Evolutionary conservation across 2,797 vertebrate species (phyloP).

Genomic region (Eptatretus atami): DNA sequence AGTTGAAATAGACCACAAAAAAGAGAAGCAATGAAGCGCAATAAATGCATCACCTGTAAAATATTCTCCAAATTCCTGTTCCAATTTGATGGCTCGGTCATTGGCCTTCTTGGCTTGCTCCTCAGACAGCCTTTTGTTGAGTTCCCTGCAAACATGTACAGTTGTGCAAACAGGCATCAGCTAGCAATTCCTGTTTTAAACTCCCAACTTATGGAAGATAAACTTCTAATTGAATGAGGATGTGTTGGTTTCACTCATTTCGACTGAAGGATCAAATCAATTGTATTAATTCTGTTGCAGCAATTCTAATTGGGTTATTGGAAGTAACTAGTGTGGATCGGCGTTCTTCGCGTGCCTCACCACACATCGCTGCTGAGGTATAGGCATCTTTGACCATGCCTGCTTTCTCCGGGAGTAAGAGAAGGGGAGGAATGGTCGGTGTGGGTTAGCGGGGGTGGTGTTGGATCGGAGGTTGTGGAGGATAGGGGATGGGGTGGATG

Average conservation of each 20-base stretch:
- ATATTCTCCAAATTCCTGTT: constrained; percentile 85
- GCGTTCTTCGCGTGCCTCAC: not conserved
- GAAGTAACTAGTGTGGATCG: no score
- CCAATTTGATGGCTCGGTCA: constrained; percentile 66
- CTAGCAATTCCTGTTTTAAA: no score
- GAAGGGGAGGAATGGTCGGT: not conserved
- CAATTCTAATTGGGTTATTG: no score
- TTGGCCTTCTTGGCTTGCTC: constrained; percentile 74
- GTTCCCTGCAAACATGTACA: constrained; percentile 30
- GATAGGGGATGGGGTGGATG: not conserved
- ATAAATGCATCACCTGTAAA: constrained; percentile 42
- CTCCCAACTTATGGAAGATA: no score
- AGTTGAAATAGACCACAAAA: not conserved
- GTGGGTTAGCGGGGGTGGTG: not conserved
- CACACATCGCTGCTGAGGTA: no score
- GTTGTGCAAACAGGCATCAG: no score
- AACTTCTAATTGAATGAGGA: no score
- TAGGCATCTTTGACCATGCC: no score
- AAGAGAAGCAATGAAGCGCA: not conserved
- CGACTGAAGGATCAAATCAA: no score
- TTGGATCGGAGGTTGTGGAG: not conserved
- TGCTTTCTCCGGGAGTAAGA: not conserved
- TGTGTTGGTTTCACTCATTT: no score
- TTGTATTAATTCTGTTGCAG: no score
- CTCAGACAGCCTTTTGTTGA: constrained; percentile 80